A percentile compares a stretch with the other conserved stretches of the same genome.
Evolutionary conservation across 2,888 invertebrate species (phyloP).

Genomic region (Drosophila niveifrons): DNA sequence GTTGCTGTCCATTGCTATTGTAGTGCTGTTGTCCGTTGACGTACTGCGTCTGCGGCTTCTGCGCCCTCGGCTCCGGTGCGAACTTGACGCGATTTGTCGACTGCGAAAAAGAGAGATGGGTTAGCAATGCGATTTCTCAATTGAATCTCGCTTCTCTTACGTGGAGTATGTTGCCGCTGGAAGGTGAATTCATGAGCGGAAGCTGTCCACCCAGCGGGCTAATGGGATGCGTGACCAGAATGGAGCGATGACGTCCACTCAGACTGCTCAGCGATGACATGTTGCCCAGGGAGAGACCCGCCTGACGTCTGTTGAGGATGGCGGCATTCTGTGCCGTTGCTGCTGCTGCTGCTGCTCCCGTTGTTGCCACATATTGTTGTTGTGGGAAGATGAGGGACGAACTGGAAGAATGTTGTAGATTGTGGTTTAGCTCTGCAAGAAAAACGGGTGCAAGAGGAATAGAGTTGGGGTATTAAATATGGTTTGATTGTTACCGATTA

Average conservation of each 20-base stretch:
- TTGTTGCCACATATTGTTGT: slow-evolving; percentile 81
- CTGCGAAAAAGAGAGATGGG: slow-evolving; percentile 31
- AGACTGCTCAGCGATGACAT: slow-evolving; percentile 66
- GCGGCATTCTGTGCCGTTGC: slow-evolving; percentile 71
- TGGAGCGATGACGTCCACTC: slow-evolving; percentile 80
- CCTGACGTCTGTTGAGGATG: slow-evolving; percentile 85
- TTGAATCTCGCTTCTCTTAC: slow-evolving; percentile 62
- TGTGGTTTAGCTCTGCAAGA: slow-evolving; percentile 85
- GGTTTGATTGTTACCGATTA: slow-evolving; percentile 83
- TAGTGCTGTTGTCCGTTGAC: slow-evolving; percentile 49
- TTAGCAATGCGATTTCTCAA: not conserved
- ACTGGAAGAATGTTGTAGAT: slow-evolving; percentile 86
- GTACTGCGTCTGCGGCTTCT: slow-evolving; percentile 80
- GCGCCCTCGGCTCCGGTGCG: slow-evolving; percentile 82
- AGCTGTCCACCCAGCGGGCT: slow-evolving; percentile 78
- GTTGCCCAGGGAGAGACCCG: slow-evolving; percentile 83
- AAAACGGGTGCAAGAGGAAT: slow-evolving; percentile 74
- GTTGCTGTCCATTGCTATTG: slow-evolving; percentile 63
- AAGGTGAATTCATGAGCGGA: slow-evolving; percentile 88
- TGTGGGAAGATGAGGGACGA: slow-evolving; percentile 82
- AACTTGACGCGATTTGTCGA: slow-evolving; percentile 85
- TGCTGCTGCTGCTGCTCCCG: slow-evolving; percentile 66
- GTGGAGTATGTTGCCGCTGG: slow-evolving; percentile 90
- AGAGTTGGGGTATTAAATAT: slow-evolving; percentile 68
- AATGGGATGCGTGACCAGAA: slow-evolving; percentile 84